A percentile compares a stretch with the other conserved stretches of the same genome.
These are phyloP conservation scores for Nanger granti DNA, from an alignment of 2,113 vertebrate species.

Conservation along the genomic window DNA sequence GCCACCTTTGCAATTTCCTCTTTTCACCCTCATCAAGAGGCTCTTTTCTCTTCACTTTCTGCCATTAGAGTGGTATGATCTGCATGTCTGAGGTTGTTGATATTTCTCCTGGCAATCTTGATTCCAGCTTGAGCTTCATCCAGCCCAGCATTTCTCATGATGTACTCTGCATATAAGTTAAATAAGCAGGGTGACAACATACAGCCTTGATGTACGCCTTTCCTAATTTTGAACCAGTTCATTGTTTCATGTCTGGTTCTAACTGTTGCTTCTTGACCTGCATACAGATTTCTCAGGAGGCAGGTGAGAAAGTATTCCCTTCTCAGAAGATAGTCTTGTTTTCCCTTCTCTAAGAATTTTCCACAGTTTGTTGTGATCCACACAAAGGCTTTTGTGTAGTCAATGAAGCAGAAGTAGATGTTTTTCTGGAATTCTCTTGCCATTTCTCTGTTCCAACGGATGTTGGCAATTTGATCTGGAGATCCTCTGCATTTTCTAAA, in stretches of 20 bases:
- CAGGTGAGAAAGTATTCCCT: not conserved
- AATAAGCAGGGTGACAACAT: not conserved
- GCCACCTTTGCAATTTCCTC: not conserved
- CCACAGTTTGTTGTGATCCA: not conserved
- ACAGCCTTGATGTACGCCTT: not conserved
- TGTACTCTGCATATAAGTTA: not conserved
- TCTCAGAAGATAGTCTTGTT: not conserved
- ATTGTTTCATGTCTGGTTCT: not conserved
- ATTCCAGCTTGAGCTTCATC: not conserved
- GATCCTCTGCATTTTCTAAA: not conserved
- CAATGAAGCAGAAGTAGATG: not conserved
- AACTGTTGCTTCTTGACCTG: not conserved
- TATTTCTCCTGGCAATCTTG: not conserved
- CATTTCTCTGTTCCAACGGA: not conserved
- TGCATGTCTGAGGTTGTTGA: not conserved
- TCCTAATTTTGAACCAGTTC: not conserved
- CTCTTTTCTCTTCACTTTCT: not conserved
- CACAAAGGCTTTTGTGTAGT: not conserved
- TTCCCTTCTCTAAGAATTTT: not conserved
- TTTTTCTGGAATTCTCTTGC: not conserved
- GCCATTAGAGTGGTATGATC: not conserved
- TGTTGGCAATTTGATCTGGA: not conserved
- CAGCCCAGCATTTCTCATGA: not conserved
- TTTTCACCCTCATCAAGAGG: not conserved
- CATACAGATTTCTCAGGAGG: not conserved